Evolutionary conservation across 1,140 invertebrate genomes (phyloP).

Genomic region (Ctenoplectra terminalis): DNA sequence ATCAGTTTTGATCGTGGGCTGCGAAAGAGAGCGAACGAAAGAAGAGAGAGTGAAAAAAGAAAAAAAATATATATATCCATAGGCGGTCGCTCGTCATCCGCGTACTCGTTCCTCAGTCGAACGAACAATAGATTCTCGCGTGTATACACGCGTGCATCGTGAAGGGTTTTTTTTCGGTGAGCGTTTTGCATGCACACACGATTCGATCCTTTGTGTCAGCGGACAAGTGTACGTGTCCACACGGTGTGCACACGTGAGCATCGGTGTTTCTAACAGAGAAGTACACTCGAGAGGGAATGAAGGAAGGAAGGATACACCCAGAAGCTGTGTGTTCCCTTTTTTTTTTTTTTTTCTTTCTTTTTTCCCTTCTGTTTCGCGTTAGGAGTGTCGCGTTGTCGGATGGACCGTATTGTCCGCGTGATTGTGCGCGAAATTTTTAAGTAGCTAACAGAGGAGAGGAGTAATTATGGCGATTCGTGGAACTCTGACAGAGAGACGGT

Average conservation of each 20-base stretch:
- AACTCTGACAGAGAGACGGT: no score
- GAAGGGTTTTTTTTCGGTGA: not conserved
- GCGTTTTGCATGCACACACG: not conserved
- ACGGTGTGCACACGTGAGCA: not conserved
- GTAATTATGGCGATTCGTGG: slow-evolving; percentile 28
- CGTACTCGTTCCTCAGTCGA: not conserved
- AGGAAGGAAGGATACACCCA: not conserved
- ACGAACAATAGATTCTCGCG: slow-evolving; percentile 31
- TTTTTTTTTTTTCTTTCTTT: not conserved
- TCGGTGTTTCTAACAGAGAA: slow-evolving; percentile 9
- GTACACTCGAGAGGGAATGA: slow-evolving; percentile 1
- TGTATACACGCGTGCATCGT: not conserved
- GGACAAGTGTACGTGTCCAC: not conserved
- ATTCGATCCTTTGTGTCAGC: not conserved
- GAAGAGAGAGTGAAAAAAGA: not conserved
- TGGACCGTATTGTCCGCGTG: not conserved
- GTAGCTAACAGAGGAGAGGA: not conserved
- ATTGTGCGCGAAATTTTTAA: slow-evolving; percentile 14
- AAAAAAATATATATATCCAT: not conserved
- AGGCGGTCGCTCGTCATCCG: slow-evolving; percentile 15
- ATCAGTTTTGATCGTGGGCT: slow-evolving; percentile 27
- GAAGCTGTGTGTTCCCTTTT: not conserved
- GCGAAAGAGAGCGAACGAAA: no score
- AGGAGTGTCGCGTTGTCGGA: not conserved
- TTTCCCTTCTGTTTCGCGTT: no score